Conservation (phyloP, 64 coral and sea anemone genomes). For the Hydrozoanthus tunicans region DNA sequence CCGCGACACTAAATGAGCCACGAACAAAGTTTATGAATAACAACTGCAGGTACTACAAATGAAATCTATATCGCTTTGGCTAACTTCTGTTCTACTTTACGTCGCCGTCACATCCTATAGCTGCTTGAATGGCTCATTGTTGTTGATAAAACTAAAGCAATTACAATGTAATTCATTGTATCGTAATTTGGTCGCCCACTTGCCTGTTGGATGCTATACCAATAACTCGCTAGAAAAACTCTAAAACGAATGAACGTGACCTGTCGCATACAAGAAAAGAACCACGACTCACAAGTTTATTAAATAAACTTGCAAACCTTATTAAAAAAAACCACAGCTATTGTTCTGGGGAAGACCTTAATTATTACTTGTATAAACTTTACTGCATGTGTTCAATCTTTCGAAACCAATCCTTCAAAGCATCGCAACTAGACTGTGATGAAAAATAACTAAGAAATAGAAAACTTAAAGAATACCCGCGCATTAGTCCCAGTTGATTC, state of each 20-base stretch:
- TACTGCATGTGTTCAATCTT: not conserved
- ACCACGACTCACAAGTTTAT: not conserved
- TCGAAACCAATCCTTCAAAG: not conserved
- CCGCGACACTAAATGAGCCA: not conserved
- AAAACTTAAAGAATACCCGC: too few species aligned
- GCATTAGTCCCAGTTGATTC: too few species aligned
- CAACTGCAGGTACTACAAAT: not conserved
- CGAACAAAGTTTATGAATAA: not conserved
- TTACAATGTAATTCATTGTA: too few species aligned
- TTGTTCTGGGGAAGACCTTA: constrained; percentile 11
- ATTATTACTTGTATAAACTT: not conserved
- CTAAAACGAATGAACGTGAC: constrained; percentile 20
- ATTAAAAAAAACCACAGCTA: constrained; percentile 6
- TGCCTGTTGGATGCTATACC: too few species aligned
- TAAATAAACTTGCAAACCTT: constrained; percentile 3
- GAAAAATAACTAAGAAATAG: not conserved
- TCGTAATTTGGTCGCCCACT: too few species aligned
- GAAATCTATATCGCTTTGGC: not conserved
- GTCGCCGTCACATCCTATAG: too few species aligned
- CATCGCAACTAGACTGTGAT: not conserved
- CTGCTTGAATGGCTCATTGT: too few species aligned
- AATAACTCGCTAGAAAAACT: too few species aligned
- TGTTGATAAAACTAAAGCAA: too few species aligned
- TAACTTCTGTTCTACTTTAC: too few species aligned
- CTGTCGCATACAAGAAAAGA: constrained; percentile 9